These are phyloP conservation scores for Mionectes olivaceus DNA, from an alignment of 2,797 vertebrate genomes.

Conservation along the genomic window DNA sequence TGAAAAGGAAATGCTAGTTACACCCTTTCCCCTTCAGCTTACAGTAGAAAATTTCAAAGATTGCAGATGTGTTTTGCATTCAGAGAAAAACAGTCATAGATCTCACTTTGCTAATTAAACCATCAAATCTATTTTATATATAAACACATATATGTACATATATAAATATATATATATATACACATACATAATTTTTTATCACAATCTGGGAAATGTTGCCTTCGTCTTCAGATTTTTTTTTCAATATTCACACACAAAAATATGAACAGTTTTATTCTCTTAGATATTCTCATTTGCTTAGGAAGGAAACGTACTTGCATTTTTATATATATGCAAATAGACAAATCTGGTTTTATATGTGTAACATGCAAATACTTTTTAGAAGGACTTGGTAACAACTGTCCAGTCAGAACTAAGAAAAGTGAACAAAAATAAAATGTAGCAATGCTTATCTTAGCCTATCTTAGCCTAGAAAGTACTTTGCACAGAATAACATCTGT, in stretches of 20 bases:
- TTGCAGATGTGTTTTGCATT: constrained; percentile 39
- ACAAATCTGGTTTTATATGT: not conserved
- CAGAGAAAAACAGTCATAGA: not conserved
- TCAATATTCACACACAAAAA: not conserved
- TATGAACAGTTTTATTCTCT: not conserved
- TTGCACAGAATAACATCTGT: not conserved
- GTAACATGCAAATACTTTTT: not conserved
- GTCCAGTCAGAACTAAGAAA: not conserved
- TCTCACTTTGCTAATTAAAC: not conserved
- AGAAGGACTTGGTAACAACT: not conserved
- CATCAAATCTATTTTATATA: not conserved
- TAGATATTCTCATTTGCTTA: not conserved
- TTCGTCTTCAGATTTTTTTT: not conserved
- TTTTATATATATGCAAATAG: not conserved
- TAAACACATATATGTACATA: too few relatives aligned
- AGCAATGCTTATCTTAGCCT: not conserved
- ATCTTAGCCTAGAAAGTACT: not conserved
- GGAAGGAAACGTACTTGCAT: not conserved
- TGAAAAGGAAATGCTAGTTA: constrained; percentile 82
- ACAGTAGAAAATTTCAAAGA: constrained; percentile 64
- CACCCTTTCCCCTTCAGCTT: constrained; percentile 66
- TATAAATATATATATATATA: not conserved
- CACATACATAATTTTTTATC: not conserved
- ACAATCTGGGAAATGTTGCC: not conserved
- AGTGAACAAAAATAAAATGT: not conserved